These are phyloP conservation scores for Protomyctophum bolini DNA, from an alignment of 2,113 vertebrate species.

Conservation along the genomic window DNA sequence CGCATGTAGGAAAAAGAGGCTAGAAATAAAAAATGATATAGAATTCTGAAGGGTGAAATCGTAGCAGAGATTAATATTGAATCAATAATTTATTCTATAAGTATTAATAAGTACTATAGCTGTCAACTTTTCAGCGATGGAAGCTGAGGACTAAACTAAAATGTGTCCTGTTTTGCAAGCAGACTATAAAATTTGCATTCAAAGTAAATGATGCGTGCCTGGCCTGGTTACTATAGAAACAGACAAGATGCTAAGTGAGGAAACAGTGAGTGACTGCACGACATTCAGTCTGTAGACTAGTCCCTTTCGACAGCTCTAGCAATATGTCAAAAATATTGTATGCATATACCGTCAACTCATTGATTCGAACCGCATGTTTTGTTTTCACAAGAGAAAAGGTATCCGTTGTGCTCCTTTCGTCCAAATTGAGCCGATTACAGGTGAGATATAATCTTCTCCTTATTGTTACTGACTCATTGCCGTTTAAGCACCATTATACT, in stretches of 20 bases:
- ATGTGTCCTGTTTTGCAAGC: too few relatives aligned
- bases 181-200: too few relatives aligned
- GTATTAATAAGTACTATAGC: too few relatives aligned
- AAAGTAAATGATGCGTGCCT: conserved; percentile 10
- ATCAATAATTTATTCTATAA: too few relatives aligned
- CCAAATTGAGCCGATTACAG: conserved; percentile 2
- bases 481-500: not conserved
- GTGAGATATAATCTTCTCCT: conserved; percentile 21
- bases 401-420: conserved; percentile 4
- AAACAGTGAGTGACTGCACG: conserved; percentile 63
- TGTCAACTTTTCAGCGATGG: too few relatives aligned
- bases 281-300: conserved; percentile 70
- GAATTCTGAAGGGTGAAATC: too few relatives aligned
- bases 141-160: too few relatives aligned
- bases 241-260: conserved; percentile 62
- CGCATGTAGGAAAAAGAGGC: too few relatives aligned
- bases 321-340: conserved; percentile 25
- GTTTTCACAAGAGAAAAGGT: conserved; percentile 25
- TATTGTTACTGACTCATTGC: not conserved
- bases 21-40: too few relatives aligned
- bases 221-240: conserved; percentile 72
- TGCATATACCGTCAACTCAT: conserved; percentile 24
- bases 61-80: too few relatives aligned
- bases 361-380: conserved; percentile 36
- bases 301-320: conserved; percentile 49